Evolutionary conservation across 2,797 vertebrate species (phyloP).

Genomic region (Hephaestus fuliginosus): DNA sequence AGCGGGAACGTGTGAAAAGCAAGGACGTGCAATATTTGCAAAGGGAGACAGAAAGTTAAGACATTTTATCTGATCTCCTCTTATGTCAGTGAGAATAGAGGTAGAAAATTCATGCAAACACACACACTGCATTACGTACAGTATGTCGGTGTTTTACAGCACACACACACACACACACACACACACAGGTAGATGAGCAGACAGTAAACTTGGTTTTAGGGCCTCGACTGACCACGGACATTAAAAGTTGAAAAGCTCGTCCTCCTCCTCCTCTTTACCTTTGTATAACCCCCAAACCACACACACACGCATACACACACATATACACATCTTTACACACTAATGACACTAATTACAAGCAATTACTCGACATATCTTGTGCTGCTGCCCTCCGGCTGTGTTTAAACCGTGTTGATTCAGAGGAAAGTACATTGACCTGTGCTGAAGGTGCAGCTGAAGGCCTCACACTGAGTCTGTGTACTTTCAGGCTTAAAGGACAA

Average conservation of each 20-base stretch:
- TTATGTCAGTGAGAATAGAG: neutral
- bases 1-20: neutral
- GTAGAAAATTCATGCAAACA: neutral
- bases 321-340: constrained; percentile 46
- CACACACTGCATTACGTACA: neutral
- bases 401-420: constrained; percentile 41
- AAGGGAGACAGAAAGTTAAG: neutral
- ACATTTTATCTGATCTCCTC: neutral
- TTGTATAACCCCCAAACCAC: constrained; percentile 28
- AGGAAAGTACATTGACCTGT: constrained; percentile 25
- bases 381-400: constrained; percentile 56
- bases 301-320: constrained; percentile 20
- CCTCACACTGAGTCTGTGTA: neutral
- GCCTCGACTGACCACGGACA: constrained; percentile 9
- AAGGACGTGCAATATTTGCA: neutral
- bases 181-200: constrained; percentile 9
- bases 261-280: constrained; percentile 26
- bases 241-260: neutral
- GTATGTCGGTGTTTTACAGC: neutral
- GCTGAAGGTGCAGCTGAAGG: constrained; percentile 8
- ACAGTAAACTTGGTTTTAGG: constrained; percentile 6
- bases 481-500: neutral
- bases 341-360: constrained; percentile 81
- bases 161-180: constrained; percentile 12
- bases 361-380: constrained; percentile 72